Evolutionary conservation across 2,888 invertebrate species (phyloP).

Genomic region (Lasiommata megera): DNA sequence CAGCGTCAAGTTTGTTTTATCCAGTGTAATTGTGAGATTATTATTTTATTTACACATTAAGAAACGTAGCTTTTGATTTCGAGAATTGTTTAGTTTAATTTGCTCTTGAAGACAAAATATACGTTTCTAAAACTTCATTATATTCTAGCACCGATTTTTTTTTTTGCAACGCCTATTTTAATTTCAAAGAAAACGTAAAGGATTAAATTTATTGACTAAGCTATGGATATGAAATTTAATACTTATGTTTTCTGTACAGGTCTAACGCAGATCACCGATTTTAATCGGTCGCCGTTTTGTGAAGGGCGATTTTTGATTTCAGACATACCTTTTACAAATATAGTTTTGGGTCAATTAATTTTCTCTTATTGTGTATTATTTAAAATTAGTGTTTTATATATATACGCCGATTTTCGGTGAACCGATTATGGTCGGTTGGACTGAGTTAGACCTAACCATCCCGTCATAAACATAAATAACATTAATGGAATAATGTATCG

Average conservation of each 20-base stretch:
- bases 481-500: background rate
- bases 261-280: background rate
- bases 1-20: background rate
- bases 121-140: conserved; percentile 5
- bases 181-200: background rate
- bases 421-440: background rate
- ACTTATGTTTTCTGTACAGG: conserved; percentile 6
- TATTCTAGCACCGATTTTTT: conserved; percentile 11
- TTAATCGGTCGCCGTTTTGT: background rate
- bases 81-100: background rate
- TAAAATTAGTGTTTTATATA: no score
- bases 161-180: background rate
- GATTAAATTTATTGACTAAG: conserved; percentile 11
- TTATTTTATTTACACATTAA: conserved; percentile 1
- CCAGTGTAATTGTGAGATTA: conserved; percentile 20
- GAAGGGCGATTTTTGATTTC: background rate
- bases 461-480: background rate
- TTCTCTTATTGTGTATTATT: no score
- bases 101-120: background rate
- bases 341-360: no score
- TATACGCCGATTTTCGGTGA: background rate
- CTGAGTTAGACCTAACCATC: background rate
- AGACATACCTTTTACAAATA: no score
- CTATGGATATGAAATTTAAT: conserved; percentile 2
- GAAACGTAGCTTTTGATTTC: conserved; percentile 7